Evolutionary conservation across 2,113 vertebrate genomes (phyloP), one percentile per base, ranked within the genome.

Genomic region (Takifugu flavidus): DNA sequence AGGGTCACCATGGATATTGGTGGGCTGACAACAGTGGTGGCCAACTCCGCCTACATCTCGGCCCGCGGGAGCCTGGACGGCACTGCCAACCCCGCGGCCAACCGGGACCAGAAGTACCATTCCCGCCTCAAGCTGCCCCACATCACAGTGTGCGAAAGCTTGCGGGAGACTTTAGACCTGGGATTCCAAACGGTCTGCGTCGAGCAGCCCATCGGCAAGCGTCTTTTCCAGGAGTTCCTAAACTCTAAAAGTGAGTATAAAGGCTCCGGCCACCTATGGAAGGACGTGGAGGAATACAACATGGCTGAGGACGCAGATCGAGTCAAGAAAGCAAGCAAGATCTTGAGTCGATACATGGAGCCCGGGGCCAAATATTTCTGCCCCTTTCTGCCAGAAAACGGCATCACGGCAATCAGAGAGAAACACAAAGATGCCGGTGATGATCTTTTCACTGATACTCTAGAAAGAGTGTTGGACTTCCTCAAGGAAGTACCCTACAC

Each of bases 31-130:
- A 92, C 91, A 11, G 87, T 91, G 77, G 88, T 92, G 54, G 90
- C 91, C 62, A 92, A 92, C 68, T 92, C 91, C 2, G 89, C 91
- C 25, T 92, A 92, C 75, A 91, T 92, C 68, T 90, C 88, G 0
- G 90, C 91, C n/a, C 86, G 91, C 0, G 90, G 89, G 29, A 91
- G 90, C 60, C 68, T 90, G 0, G 90, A 92, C 31, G 89, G 89
- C n/a, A 79, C 82, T 2, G 68, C 82, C 20, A 90, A 88, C 70
- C 74, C 86, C 3, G 80, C 85, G 5, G 60, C 74, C 51, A 88
- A 76, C 58, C 82, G 90, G 44, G 91, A 91, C 84, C 90, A 91
- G 80, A 92, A 88, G 74, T 92, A 76, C 79, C 89, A 85, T 44
- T 65, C 87, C 29, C 89, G 79, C 44, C 82, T 92, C 47, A 91